Evolutionary conservation across 2,888 invertebrate species (phyloP).

Genomic region (Acrocyrtus sp.): DNA sequence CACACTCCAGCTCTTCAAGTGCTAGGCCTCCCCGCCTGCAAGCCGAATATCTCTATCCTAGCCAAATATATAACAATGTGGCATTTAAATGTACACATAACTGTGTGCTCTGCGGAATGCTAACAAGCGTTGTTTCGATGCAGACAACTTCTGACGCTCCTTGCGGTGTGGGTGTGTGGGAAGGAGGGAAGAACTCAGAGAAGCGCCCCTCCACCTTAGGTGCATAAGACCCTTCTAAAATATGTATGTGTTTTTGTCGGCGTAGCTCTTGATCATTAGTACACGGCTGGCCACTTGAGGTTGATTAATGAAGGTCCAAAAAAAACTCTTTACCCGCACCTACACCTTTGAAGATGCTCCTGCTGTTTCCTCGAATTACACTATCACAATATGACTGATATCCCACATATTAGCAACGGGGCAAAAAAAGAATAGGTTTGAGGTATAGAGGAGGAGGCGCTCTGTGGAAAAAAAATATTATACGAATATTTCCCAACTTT

Average conservation of each 20-base stretch:
- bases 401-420: neutral
- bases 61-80: constrained; percentile 12
- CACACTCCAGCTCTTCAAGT: constrained; percentile 2
- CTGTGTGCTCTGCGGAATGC: neutral
- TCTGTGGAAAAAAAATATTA: no score
- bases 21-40: no score
- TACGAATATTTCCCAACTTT: constrained; percentile 25
- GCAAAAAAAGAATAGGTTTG: neutral
- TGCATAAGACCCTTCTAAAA: no score
- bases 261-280: constrained; percentile 53
- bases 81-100: neutral
- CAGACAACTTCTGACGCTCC: neutral
- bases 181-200: constrained; percentile 6
- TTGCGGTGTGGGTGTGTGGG: neutral
- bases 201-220: constrained; percentile 9
- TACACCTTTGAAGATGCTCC: constrained; percentile 42
- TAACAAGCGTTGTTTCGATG: neutral
- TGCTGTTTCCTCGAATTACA: constrained; percentile 34
- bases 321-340: constrained; percentile 52
- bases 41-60: constrained; percentile 13
- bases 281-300: constrained; percentile 56
- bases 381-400: constrained; percentile 21
- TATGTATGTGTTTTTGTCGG: constrained; percentile 49
- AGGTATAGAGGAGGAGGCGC: constrained; percentile 12
- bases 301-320: constrained; percentile 57